phyloP scores from a whole-genome alignment of 2,797 vertebrate species.

The Pelodytes ibericus region DNA sequence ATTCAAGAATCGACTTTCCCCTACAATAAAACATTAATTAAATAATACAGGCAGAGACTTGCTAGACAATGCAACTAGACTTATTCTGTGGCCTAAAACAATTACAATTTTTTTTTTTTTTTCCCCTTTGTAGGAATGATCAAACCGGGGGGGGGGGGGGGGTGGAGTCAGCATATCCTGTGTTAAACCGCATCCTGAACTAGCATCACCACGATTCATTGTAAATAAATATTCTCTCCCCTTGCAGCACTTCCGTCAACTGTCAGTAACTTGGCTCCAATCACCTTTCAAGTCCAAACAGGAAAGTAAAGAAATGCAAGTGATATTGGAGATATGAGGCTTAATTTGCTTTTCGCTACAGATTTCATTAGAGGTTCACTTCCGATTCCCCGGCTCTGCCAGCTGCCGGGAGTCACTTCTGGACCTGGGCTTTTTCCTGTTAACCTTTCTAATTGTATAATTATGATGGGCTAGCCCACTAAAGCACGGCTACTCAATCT shows the following conservation, averaged over 20 bases:
- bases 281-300: slow-evolving; percentile 99
- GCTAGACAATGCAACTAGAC: slow-evolving; percentile 75
- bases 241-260: slow-evolving; percentile 93
- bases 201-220: slow-evolving; percentile 92
- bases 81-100: slow-evolving; percentile 66
- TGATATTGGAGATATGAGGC: slow-evolving; percentile 92
- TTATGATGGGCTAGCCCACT: slow-evolving; percentile 73
- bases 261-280: slow-evolving; percentile 95
- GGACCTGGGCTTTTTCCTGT: slow-evolving; percentile 90
- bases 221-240: slow-evolving; percentile 99
- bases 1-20: slow-evolving; percentile 71
- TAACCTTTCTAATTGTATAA: slow-evolving; percentile 86
- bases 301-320: slow-evolving; percentile 92
- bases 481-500: slow-evolving; percentile 65
- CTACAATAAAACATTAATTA: slow-evolving; percentile 60
- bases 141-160: slow-evolving; percentile 71
- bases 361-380: slow-evolving; percentile 82
- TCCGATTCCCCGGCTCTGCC: slow-evolving; percentile 82
- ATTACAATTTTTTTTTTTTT: slow-evolving; percentile 65
- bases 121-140: slow-evolving; percentile 77
- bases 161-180: slow-evolving; percentile 91
- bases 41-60: slow-evolving; percentile 75
- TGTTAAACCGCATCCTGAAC: slow-evolving; percentile 98
- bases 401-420: slow-evolving; percentile 85
- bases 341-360: slow-evolving; percentile 93